Base-by-base conservation (phyloP, 35 echinoderm and acorn worm species). In the Apostichopus japonicus region DNA sequence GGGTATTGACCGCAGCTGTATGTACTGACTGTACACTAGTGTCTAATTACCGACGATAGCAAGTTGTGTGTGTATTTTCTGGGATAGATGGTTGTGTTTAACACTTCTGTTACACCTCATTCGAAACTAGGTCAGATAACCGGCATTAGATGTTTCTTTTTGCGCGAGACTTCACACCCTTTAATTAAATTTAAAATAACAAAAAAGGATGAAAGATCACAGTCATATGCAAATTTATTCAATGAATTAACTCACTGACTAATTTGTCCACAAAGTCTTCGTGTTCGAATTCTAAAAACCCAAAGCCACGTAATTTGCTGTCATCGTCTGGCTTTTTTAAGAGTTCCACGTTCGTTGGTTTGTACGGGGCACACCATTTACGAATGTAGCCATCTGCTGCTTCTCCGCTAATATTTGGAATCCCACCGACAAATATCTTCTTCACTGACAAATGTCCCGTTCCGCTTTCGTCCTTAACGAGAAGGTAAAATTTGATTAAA, bases 261-360 rank as follows among this genome's bases (percentile, higher is more conserved):
- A 82, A 82, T 82, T 82, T 82, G 24, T 82, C 79, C 15, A 82
- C 79, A 44, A 33, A 44, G 24, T 82, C 79, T 56, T 82, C 79
- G n/a, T 82, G 79, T 82, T 82, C 79, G 44, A 82, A 82, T 56
- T 82, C 79, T 19, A 82, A 56, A n/a, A 82, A 82, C 23, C 79
- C 79, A 82, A 82, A 82, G 10, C 79, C 79, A 16, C 79, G 33
- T 25, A 82, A n/a, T 25, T 82, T 82, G 22, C 27, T 24, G n/a
- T 10, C 10, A 56, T 82, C 79, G 4, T 82, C 79, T n/a, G 8
- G 10, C 8, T 82, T 10, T 24, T 82, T 82, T 6, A 82, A 13
- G 27, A 82, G 79, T 17, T 82, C 79, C 8, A 82, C 44, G 6
- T 8, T 33, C 23, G 54, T 33, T 19, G 79, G 79, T 52, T 44